These are phyloP conservation scores for Seira ritae DNA, from an alignment of 2,888 invertebrate species.

Conservation along the genomic window DNA sequence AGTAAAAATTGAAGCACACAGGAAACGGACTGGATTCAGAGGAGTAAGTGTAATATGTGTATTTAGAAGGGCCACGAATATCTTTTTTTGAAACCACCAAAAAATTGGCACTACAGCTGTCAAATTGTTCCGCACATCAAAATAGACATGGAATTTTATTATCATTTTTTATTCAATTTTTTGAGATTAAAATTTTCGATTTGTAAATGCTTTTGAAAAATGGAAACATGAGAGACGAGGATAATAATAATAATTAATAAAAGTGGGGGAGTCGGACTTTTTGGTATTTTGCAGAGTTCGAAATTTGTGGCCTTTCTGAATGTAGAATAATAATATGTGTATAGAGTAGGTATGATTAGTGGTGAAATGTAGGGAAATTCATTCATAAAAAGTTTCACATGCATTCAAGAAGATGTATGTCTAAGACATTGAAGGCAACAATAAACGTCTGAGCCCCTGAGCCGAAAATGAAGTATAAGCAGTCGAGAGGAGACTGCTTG, in stretches of 20 bases:
- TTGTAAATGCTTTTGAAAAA: slow-evolving; percentile 21
- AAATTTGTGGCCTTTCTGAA: slow-evolving; percentile 39
- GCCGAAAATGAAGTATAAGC: slow-evolving; percentile 50
- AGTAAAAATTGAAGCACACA: slow-evolving; percentile 43
- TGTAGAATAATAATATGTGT: not conserved
- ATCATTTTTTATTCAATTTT: slow-evolving; percentile 20
- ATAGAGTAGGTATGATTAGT: not conserved
- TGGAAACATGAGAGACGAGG: slow-evolving; percentile 2
- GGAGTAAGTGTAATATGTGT: not conserved
- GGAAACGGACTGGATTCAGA: slow-evolving; percentile 23
- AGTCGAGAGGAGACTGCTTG: slow-evolving; percentile 28
- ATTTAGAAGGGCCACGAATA: slow-evolving; percentile 38
- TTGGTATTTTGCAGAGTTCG: not conserved
- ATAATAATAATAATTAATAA: not conserved
- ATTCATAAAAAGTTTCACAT: slow-evolving; percentile 39
- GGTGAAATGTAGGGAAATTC: not conserved
- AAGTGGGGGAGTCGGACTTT: not conserved
- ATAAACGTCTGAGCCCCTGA: slow-evolving; percentile 66
- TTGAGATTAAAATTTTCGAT: not conserved
- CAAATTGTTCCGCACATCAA: slow-evolving; percentile 25
- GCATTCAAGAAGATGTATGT: slow-evolving; percentile 40
- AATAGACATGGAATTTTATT: slow-evolving; percentile 19
- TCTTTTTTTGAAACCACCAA: slow-evolving; percentile 26
- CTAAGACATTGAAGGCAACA: slow-evolving; percentile 59
- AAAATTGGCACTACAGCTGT: slow-evolving; percentile 35